phyloP scores from a whole-genome alignment of 37 sponge, comb jelly and placozoan species.

The Chondrosia reniformis region DNA sequence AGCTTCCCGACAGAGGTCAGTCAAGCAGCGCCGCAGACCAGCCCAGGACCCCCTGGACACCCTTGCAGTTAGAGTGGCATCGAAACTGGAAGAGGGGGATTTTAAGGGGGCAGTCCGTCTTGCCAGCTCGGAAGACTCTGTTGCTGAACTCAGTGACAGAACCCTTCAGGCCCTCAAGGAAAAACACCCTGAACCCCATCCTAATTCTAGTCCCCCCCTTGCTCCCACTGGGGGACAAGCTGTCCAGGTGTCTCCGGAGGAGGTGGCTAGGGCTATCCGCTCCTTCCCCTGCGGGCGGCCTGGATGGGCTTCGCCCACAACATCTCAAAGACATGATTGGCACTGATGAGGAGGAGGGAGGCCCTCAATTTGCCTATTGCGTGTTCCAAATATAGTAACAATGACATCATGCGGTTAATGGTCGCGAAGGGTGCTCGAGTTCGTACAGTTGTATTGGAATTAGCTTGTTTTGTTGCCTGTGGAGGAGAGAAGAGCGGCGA shows the following conservation, averaged over 20 bases:
- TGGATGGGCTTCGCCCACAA: neutral
- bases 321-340: neutral
- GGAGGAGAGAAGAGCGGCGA: neutral
- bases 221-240: neutral
- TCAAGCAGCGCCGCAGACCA: too few species aligned
- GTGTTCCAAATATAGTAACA: neutral
- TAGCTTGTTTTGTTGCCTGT: neutral
- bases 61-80: neutral
- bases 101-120: slow-evolving; percentile 3
- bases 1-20: neutral
- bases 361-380: neutral
- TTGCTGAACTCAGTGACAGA: neutral
- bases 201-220: neutral
- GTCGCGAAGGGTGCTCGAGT: neutral
- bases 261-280: slow-evolving; percentile 1
- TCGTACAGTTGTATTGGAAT: neutral
- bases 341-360: neutral
- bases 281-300: neutral
- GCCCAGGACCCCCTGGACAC: neutral
- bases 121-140: neutral
- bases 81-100: neutral
- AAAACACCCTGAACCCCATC: neutral
- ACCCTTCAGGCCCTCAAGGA: slow-evolving; percentile 1
- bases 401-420: neutral
- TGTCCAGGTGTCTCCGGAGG: slow-evolving; percentile 1